Percentiles rank a stretch among this genome's conserved stretches.
Evolutionary conservation across 2,888 invertebrate species (phyloP).

Genomic region (Ypsolopha scabrella): DNA sequence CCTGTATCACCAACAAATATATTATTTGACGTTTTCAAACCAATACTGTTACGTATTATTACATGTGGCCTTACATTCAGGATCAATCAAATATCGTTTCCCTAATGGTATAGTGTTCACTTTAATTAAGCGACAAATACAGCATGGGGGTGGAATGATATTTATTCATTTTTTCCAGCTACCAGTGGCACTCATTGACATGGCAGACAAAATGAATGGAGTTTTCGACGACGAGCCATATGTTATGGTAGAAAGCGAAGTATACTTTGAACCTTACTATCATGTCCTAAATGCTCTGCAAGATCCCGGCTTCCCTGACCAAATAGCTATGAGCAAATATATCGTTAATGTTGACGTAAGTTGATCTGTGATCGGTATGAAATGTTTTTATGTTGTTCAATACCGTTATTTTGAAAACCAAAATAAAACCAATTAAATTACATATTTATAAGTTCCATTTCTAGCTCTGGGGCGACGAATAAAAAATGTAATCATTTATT

Average conservation of each 20-base stretch:
- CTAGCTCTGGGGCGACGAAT: not conserved
- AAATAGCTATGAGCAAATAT: slow-evolving; percentile 77
- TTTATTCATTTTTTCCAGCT: slow-evolving; percentile 24
- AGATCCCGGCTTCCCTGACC: slow-evolving; percentile 39
- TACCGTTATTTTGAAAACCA: too few species aligned
- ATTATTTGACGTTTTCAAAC: too few species aligned
- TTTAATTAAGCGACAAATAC: too few species aligned
- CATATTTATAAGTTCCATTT: too few species aligned
- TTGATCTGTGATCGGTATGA: not conserved
- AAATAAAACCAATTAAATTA: too few species aligned
- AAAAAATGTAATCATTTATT: not conserved
- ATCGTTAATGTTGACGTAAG: slow-evolving; percentile 72
- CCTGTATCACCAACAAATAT: too few species aligned
- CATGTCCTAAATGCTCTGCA: slow-evolving; percentile 79
- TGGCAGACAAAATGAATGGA: not conserved
- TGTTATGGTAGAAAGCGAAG: slow-evolving; percentile 80
- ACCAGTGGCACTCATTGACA: slow-evolving; percentile 31
- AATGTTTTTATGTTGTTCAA: too few species aligned
- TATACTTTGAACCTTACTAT: slow-evolving; percentile 86
- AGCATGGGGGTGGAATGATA: too few species aligned
- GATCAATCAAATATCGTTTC: too few species aligned
- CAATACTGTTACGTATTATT: too few species aligned
- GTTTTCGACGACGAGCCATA: slow-evolving; percentile 29
- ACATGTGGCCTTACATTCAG: too few species aligned
- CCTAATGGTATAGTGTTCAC: too few species aligned